phyloP scores from a whole-genome alignment of 2,113 vertebrate species.

The Eonycteris spelaea region DNA sequence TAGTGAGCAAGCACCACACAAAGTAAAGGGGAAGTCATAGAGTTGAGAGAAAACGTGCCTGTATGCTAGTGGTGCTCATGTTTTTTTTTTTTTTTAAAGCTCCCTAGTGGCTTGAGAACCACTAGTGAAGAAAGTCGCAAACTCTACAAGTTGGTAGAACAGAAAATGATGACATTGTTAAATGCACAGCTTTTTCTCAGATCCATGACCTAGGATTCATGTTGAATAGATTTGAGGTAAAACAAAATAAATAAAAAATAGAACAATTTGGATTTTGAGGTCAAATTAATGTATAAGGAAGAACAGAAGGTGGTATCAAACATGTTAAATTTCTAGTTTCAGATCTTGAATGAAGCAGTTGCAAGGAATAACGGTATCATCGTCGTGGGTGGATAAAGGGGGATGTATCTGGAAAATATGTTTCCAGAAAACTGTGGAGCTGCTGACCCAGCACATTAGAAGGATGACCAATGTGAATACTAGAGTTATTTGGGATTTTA shows the following conservation, averaged over 20 bases:
- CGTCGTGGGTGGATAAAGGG: background rate
- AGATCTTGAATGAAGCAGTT: background rate
- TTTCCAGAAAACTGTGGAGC: background rate
- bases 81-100: background rate
- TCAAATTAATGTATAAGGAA: background rate
- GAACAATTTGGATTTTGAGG: background rate
- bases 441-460: background rate
- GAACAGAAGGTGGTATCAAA: background rate
- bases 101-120: background rate
- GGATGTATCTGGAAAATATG: background rate
- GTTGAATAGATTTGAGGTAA: background rate
- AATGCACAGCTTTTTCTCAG: background rate
- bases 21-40: background rate
- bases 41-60: background rate
- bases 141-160: background rate
- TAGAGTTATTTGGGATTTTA: background rate
- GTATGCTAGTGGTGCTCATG: fast-evolving
- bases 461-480: background rate
- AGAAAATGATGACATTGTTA: fast-evolving
- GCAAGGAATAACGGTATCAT: background rate
- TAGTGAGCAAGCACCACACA: background rate
- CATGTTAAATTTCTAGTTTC: background rate
- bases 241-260: background rate
- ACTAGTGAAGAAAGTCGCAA: background rate
- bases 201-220: background rate